These are phyloP conservation scores for Lithophane leautieri DNA, from an alignment of 2,888 invertebrate species.

Conservation along the genomic window DNA sequence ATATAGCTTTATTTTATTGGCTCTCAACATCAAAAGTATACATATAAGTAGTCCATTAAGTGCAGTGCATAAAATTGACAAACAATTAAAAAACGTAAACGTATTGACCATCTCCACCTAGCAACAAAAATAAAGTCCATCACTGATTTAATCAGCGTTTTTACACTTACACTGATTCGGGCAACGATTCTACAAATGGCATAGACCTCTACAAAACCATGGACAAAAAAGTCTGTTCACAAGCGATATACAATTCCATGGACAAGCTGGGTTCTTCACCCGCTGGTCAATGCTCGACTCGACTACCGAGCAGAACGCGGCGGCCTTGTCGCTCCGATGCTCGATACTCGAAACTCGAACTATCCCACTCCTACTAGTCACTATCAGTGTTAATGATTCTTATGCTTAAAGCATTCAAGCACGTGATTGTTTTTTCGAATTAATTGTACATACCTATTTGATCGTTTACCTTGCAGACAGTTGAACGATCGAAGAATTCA, in stretches of 20 bases:
- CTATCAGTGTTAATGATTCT: constrained; percentile 11
- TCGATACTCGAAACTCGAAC: constrained; percentile 54
- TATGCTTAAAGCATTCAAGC: constrained; percentile 37
- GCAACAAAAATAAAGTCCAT: constrained; percentile 10
- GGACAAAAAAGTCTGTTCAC: constrained; percentile 57
- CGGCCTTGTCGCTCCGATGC: constrained; percentile 75
- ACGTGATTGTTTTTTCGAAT: constrained; percentile 55
- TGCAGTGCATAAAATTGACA: background rate
- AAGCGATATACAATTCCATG: constrained; percentile 45
- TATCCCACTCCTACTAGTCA: background rate
- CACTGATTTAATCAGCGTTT: constrained; percentile 5
- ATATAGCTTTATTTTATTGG: no score
- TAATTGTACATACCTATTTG: constrained; percentile 15
- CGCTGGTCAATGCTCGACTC: constrained; percentile 64
- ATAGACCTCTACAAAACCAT: constrained; percentile 28
- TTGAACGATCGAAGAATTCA: constrained; percentile 40
- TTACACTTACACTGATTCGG: constrained; percentile 20
- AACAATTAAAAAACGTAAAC: constrained; percentile 4
- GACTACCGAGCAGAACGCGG: constrained; percentile 50
- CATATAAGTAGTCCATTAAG: background rate
- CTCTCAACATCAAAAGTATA: background rate
- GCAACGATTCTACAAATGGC: constrained; percentile 3
- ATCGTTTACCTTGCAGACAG: constrained; percentile 29
- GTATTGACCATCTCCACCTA: background rate
- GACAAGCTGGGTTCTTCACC: constrained; percentile 60